Base-by-base conservation (phyloP, 64 coral and sea anemone genomes). In the Catalaphyllia jardinei region DNA sequence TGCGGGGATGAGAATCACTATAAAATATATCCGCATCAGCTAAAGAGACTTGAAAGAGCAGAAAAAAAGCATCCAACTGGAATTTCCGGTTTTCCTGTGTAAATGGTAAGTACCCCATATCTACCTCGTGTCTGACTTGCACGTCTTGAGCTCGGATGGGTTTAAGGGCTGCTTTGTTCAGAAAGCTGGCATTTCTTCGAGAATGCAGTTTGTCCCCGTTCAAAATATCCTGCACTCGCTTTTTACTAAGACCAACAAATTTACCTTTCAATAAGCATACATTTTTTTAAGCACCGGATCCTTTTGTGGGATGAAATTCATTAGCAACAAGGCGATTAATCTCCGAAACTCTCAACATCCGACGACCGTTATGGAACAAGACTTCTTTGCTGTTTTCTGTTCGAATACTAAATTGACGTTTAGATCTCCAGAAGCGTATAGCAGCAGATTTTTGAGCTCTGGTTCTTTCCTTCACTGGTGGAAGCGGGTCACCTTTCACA, bases 251-350 rank as follows among this genome's bases (percentile, higher is more conserved):
- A 25, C 60, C 75, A 69, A 71, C 49, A 25, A 51, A 80, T 0
- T 90, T 90, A 39, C 72, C 76, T 25, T 63, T 75, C 35, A 90
- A 79, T 13, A 42, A 90, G 49, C 79, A 69, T 71, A 90, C 54
- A 49, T 81, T 80, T 60, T 90, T 90, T 77, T 25, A 22, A 27
- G 88, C 88, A 52, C 88, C 88, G 29, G 88, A 31, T 79, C 64
- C 52, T 54, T 54, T 54, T 54, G 52, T 54, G 5, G 1, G 52
- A 54, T 54, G 52, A 13, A 54, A 54, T 84, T 7, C n/a, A n/a
- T n/a, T n/a, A n/a, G n/a, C n/a, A n/a, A n/a, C n/a, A n/a, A n/a
- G n/a, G n/a, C n/a, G n/a, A n/a, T n/a, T n/a, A n/a, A n/a, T n/a
- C n/a, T n/a, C n/a, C n/a, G n/a, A n/a, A n/a, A n/a, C n/a, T n/a